Conservation (phyloP, 2,797 vertebrate species). For the Microctenopoma stevenorrisi region DNA sequence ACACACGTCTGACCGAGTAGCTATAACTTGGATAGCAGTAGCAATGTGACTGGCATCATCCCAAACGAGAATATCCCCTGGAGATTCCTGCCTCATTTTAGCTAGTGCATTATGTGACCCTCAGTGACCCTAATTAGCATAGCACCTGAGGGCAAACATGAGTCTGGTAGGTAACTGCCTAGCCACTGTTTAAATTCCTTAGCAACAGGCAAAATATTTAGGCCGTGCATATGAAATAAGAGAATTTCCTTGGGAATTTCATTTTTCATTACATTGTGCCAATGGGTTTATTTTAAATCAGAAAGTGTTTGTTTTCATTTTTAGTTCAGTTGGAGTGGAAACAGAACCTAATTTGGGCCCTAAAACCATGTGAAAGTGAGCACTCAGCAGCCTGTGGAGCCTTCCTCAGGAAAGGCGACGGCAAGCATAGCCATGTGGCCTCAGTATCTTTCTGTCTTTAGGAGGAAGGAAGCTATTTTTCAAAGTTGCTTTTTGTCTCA, state of each 20-base stretch:
- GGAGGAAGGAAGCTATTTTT: conserved; percentile 45
- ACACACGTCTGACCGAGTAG: conserved; percentile 23
- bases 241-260: conserved; percentile 67
- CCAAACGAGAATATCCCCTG: conserved; percentile 59
- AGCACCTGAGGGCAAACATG: conserved; percentile 63
- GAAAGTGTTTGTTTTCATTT: conserved; percentile 67
- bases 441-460: conserved; percentile 40
- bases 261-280: conserved; percentile 63
- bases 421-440: conserved; percentile 26
- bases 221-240: conserved; percentile 74
- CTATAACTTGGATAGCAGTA: conserved; percentile 29
- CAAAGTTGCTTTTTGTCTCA: conserved; percentile 34
- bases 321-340: conserved; percentile 36
- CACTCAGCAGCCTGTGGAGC: conserved; percentile 33
- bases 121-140: conserved; percentile 76
- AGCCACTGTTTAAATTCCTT: conserved; percentile 57
- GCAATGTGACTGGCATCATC: conserved; percentile 48
- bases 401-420: conserved; percentile 8
- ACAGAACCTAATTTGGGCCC: conserved; percentile 40
- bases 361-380: conserved; percentile 38
- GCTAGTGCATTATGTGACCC: conserved; percentile 69
- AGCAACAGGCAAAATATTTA: conserved; percentile 73
- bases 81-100: conserved; percentile 66
- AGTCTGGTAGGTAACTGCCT: conserved; percentile 66
- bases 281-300: conserved; percentile 60